phyloP scores from a whole-genome alignment of 1,140 invertebrate genomes.

The Eriocheir sinensis region DNA sequence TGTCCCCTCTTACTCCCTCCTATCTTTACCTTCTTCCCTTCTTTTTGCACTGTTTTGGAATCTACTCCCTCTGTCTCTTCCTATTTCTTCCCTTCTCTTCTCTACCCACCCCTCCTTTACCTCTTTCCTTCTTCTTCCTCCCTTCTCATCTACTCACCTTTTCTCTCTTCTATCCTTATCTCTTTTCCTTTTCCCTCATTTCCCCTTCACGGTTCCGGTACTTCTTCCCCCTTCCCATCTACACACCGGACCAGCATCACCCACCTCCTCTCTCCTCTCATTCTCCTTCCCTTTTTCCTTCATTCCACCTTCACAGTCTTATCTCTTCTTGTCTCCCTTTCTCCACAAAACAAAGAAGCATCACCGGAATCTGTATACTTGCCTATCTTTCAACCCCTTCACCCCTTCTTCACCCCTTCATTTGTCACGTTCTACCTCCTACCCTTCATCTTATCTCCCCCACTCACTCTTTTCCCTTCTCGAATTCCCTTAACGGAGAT shows the following conservation, averaged over 20 bases:
- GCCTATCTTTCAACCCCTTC: no score
- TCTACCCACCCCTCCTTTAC: neutral
- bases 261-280: neutral
- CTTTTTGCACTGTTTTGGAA: neutral
- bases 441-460: no score
- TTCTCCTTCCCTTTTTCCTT: neutral
- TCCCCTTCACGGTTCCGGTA: no score
- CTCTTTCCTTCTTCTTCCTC: neutral
- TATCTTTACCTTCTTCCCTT: neutral
- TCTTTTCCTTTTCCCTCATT: neutral
- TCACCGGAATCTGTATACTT: neutral
- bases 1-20: neutral
- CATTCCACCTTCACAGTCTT: neutral
- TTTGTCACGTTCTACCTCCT: no score
- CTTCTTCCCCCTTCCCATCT: neutral
- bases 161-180: neutral
- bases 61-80: neutral
- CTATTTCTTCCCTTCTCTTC: neutral
- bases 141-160: neutral
- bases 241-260: neutral
- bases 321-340: neutral
- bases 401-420: no score
- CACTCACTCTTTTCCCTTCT: no score
- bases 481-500: no score
- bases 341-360: neutral